phyloP scores from a whole-genome alignment of 2,113 vertebrate genomes.

The Sylvia atricapilla region DNA sequence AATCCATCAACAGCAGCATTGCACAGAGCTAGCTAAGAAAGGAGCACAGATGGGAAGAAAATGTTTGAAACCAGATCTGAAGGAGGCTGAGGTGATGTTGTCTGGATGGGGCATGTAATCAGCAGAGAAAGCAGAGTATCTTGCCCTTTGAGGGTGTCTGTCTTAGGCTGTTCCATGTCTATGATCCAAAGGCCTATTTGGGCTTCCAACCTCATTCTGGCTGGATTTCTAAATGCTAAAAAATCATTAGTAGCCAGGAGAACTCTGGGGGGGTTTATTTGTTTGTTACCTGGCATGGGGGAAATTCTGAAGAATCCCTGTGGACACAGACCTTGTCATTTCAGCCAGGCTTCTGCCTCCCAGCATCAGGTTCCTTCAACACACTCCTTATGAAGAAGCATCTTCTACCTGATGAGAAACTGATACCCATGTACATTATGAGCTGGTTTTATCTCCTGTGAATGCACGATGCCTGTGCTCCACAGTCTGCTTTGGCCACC shows the following conservation, averaged over 20 bases:
- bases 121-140: neutral
- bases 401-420: neutral
- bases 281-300: neutral
- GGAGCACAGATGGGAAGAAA: neutral
- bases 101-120: neutral
- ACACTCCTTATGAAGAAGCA: neutral
- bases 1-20: neutral
- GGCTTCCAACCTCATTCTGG: neutral
- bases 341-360: neutral
- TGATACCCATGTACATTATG: fast-evolving
- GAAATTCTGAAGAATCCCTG: neutral
- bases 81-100: neutral
- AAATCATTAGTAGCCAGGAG: neutral
- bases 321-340: neutral
- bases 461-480: neutral
- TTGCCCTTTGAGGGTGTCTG: neutral
- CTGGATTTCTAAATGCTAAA: neutral
- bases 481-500: neutral
- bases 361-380: neutral
- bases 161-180: neutral
- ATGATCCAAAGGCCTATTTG: neutral
- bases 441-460: neutral
- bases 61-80: neutral
- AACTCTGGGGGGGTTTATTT: neutral
- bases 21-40: neutral